Base-by-base conservation (phyloP, 2,888 invertebrate species). In the Caenorhabditis plicata region DNA sequence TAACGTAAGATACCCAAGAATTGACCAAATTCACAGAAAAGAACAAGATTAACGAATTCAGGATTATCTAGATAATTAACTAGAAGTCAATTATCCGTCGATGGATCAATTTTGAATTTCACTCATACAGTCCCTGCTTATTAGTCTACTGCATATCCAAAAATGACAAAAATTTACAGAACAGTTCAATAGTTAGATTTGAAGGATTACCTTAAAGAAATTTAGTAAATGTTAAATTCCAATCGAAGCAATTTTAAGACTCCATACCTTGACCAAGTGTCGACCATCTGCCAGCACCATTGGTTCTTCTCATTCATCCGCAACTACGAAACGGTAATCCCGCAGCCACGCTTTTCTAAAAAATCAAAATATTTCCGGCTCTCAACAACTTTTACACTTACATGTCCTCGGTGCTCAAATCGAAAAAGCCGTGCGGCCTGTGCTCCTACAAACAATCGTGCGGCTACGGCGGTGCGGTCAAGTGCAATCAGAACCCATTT, bases 241-340 rank as follows among this genome's bases (percentile, higher is more conserved):
- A 41, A 17, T 20, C 17, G n/a, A n/a, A n/a, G 11, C 27, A 42
- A 15, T 5, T 52, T 68, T 44, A 48, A 75, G 73, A 54, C 52
- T 15, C 55, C 77, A 36, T 79, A 79, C 47, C 53, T 79, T 20
- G 65, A 66, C 17, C 79, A 79, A 56, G 49, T 79, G 11, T 72
- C 73, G 5, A 65, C 73, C 5, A 68, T 74, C 31, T 79, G 79
- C 42, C 76, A 76, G 39, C 62, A 73, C 31, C 79, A 79, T 45
- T 79, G 79, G 79, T 79, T 79, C 54, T 79, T 71, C 65, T 66
- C 71, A 22, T 79, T 79, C 46, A 68, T 79, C 29, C 64, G 67
- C 15, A 50, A 68, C 25, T 80, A 79, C 49, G 69, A 70, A 31
- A 49, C 39, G 9, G 64, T 63, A 13, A 26, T 20, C n/a, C 40